phyloP scores from a whole-genome alignment of 1,140 invertebrate genomes.

The Muscidifurax raptorellus region DNA sequence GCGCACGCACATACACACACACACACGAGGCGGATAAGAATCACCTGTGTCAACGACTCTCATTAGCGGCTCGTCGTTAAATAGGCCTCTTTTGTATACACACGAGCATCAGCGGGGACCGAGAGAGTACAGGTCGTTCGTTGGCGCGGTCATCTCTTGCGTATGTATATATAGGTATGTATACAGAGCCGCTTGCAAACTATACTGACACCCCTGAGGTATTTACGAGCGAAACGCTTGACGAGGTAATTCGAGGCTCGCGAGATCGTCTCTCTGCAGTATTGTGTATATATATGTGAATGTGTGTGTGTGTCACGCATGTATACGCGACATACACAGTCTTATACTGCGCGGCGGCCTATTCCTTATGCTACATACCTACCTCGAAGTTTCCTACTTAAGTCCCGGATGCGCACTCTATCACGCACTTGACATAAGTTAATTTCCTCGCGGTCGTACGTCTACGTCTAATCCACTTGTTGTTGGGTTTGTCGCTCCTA shows the following conservation, averaged over 20 bases:
- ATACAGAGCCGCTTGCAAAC: too few species aligned
- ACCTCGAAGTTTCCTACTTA: slow-evolving; percentile 40
- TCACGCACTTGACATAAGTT: slow-evolving; percentile 47
- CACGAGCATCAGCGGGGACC: too few species aligned
- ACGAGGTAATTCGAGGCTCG: slow-evolving; percentile 34
- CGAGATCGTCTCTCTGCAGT: background rate
- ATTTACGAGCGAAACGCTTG: slow-evolving; percentile 35
- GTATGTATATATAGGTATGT: too few species aligned
- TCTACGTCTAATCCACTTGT: slow-evolving; percentile 48
- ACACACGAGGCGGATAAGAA: background rate
- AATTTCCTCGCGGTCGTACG: slow-evolving; percentile 44
- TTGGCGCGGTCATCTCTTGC: background rate
- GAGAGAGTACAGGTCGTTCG: background rate
- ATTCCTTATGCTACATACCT: background rate
- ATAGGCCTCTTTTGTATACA: slow-evolving; percentile 9
- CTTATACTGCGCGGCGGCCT: background rate
- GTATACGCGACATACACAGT: background rate
- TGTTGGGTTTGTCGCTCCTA: slow-evolving; percentile 29
- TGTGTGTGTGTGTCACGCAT: background rate
- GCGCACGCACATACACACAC: background rate
- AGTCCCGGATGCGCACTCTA: slow-evolving; percentile 43
- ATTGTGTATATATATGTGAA: background rate
- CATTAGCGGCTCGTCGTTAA: slow-evolving; percentile 36
- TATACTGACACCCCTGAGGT: slow-evolving; percentile 31
- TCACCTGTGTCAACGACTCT: slow-evolving; percentile 20